Percentiles rank a stretch among this genome's conserved stretches.
phyloP scores from a whole-genome alignment of 1,140 invertebrate species.

The Venturia canescens region DNA sequence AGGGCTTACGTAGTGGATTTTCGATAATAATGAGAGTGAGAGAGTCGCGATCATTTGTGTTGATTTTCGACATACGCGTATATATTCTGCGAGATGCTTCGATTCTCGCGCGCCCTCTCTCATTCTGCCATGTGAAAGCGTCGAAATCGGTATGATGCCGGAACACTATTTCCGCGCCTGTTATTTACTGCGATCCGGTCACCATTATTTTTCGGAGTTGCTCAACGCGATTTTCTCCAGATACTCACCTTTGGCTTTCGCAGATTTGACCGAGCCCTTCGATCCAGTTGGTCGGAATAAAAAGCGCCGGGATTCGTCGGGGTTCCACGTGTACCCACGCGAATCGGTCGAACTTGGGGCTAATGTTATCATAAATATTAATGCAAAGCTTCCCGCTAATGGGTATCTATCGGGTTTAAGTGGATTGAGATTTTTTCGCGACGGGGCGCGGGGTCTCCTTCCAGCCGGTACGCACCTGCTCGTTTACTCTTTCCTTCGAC shows the following conservation, averaged over 20 bases:
- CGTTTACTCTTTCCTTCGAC: conserved; percentile 48
- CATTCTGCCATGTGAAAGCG: background rate
- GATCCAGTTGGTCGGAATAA: background rate
- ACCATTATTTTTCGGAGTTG: background rate
- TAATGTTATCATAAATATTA: too few relatives aligned
- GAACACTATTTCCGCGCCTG: conserved; percentile 4
- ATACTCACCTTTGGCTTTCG: background rate
- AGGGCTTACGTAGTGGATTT: conserved; percentile 30
- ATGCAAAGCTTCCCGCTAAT: background rate
- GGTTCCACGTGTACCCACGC: background rate
- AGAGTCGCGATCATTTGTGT: conserved; percentile 32
- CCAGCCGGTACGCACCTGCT: conserved; percentile 49
- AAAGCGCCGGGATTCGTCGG: background rate
- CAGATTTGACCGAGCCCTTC: too few relatives aligned
- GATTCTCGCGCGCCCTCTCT: background rate
- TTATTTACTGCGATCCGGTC: background rate
- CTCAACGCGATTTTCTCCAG: background rate
- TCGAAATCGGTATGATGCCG: background rate
- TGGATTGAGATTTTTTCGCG: background rate
- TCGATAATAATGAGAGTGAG: conserved; percentile 11
- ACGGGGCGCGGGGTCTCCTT: background rate
- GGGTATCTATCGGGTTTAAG: too few relatives aligned
- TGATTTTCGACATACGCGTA: background rate
- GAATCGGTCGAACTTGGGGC: background rate
- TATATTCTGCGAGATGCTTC: background rate